Evolutionary conservation across 2,113 vertebrate genomes (phyloP).

Genomic region (Miniopterus natalensis): DNA sequence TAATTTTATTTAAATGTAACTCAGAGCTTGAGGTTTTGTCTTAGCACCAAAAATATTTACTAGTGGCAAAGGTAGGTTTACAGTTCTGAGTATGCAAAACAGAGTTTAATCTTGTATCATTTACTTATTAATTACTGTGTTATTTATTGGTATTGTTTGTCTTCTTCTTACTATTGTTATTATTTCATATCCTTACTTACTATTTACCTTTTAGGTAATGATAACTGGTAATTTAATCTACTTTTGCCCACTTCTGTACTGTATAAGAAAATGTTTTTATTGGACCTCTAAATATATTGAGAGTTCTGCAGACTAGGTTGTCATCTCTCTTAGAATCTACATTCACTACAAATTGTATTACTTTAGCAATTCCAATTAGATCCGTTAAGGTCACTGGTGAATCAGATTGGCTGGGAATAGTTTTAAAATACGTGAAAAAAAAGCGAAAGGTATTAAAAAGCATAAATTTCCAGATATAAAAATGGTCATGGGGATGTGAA

Average conservation of each 20-base stretch:
- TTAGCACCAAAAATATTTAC: background rate
- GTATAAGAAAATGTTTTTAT: background rate
- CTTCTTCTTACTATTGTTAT: background rate
- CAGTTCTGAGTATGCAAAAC: background rate
- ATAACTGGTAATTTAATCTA: background rate
- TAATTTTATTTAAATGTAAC: background rate
- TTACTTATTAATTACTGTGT: background rate
- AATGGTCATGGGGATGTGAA: background rate
- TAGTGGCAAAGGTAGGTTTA: background rate
- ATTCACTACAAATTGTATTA: background rate
- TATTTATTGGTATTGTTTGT: background rate
- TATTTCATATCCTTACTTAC: background rate
- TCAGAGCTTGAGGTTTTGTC: background rate
- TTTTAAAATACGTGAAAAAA: background rate
- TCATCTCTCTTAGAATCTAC: background rate
- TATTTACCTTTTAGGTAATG: background rate
- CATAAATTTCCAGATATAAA: background rate
- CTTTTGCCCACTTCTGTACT: background rate
- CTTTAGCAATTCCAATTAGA: background rate
- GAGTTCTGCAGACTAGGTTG: background rate
- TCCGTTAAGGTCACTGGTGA: background rate
- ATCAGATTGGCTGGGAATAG: background rate
- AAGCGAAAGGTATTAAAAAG: background rate
- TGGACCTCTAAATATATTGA: background rate
- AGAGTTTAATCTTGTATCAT: background rate